phyloP scores from a whole-genome alignment of 2,888 invertebrate species.

The Calliscelio sp. region DNA sequence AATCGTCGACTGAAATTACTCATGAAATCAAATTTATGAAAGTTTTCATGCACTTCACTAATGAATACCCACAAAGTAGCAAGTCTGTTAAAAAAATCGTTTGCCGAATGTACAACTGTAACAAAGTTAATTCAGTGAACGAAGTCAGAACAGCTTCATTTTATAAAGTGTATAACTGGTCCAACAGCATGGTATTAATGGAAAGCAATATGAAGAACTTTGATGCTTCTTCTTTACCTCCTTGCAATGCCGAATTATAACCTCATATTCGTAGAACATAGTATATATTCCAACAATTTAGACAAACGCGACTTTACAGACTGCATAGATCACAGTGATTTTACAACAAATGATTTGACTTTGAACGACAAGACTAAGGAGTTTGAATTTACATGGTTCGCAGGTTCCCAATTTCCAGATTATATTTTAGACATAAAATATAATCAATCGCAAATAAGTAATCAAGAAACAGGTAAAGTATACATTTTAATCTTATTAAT shows the following conservation, averaged over 20 bases:
- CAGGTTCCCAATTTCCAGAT: conserved; percentile 12
- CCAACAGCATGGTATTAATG: background rate
- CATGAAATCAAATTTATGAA: too few species aligned
- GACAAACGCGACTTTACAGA: conserved; percentile 1
- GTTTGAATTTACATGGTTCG: conserved; percentile 27
- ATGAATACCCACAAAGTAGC: too few species aligned
- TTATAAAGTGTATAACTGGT: background rate
- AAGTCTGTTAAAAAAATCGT: too few species aligned
- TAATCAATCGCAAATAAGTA: background rate
- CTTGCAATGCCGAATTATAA: conserved; percentile 48
- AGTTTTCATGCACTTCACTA: too few species aligned
- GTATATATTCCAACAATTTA: conserved; percentile 34
- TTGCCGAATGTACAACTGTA: too few species aligned
- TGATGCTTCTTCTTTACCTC: conserved; percentile 55
- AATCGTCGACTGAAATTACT: too few species aligned
- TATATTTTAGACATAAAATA: conserved; percentile 8
- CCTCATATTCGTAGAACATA: conserved; percentile 75
- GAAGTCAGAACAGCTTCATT: too few species aligned
- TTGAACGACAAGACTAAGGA: background rate
- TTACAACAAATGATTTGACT: background rate
- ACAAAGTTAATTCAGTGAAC: too few species aligned
- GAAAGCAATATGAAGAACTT: conserved; percentile 54
- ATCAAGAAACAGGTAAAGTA: conserved; percentile 22
- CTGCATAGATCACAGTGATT: background rate
- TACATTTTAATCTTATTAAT: too few species aligned